Percentiles rank a stretch among this genome's conserved stretches.
These are phyloP conservation scores for rat (Rattus norvegicus) DNA, from an alignment of 2,113 vertebrate species.

Conservation along the genomic window GRCr8 NC_086035.1:52451001-52451500, in stretches of 20 bases:
- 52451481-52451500: neutral
- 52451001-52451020: neutral
- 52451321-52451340: conserved; percentile 71
- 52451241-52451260: conserved; percentile 63
- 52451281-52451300: conserved; percentile 72
- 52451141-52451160: neutral
- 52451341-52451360: conserved; percentile 65
- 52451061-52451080: neutral
- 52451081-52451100: conserved; percentile 5
- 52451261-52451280: conserved; percentile 53
- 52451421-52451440: conserved; percentile 7
- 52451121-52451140: neutral
- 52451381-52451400: conserved; percentile 57
- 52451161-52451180: neutral
- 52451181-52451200: conserved; percentile 35
- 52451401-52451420: conserved; percentile 24
- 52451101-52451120: conserved; percentile 14
- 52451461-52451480: conserved; percentile 20
- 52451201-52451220: neutral
- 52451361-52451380: conserved; percentile 65
- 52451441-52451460: conserved; percentile 14
- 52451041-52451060: neutral
- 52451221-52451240: conserved; percentile 55
- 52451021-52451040: neutral
- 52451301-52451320: conserved; percentile 73